Conservation (phyloP, 2,797 vertebrate genomes). For the Takifugu ocellatus region DNA sequence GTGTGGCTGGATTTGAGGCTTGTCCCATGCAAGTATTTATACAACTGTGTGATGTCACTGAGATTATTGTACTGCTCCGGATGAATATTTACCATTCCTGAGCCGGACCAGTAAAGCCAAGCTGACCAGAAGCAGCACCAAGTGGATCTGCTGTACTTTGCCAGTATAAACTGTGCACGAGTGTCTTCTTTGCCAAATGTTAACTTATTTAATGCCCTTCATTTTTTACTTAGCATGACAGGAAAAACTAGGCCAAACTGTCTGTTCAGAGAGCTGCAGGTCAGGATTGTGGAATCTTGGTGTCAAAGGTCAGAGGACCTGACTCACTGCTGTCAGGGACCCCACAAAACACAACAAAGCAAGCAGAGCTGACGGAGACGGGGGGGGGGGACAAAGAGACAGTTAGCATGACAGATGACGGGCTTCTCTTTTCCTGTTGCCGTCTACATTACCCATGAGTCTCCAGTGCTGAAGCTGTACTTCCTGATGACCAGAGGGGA, state of each 20-base stretch:
- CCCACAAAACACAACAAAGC: constrained; percentile 18
- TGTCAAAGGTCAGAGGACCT: constrained; percentile 38
- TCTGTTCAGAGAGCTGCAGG: constrained; percentile 16
- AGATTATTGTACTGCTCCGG: no score
- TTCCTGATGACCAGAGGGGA: constrained; percentile 46
- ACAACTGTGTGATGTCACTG: no score
- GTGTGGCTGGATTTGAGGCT: no score
- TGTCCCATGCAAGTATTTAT: no score
- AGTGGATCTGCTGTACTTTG: no score
- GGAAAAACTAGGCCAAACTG: background rate
- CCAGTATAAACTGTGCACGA: no score
- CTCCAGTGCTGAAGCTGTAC: constrained; percentile 16
- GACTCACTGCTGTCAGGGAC: constrained; percentile 33
- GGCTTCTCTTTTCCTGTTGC: background rate
- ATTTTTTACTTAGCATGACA: background rate
- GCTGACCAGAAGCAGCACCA: no score
- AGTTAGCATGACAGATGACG: background rate
- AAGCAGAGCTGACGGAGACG: constrained; percentile 5
- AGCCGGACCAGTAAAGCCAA: no score
- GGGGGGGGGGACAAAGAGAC: constrained; percentile 8
- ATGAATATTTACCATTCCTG: no score
- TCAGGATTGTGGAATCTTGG: constrained; percentile 34
- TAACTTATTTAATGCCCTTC: no score
- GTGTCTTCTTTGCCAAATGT: no score
- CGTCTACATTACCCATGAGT: constrained; percentile 52